Percentiles rank a stretch among this genome's conserved stretches.
Conservation (phyloP, 1,140 invertebrate genomes). For the Cydia amplana region DNA sequence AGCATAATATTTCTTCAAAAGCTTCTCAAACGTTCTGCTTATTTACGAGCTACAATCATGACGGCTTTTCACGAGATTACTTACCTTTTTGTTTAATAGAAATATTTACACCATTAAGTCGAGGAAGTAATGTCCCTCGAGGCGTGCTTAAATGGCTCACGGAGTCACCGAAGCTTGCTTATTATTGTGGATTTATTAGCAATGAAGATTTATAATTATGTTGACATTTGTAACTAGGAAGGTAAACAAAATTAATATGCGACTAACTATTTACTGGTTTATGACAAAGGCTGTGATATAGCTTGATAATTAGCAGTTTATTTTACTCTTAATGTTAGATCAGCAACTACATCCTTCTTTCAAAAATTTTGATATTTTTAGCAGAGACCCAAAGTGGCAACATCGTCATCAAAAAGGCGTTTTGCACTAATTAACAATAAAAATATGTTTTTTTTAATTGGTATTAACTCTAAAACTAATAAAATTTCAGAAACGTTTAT, state of each 20-base stretch:
- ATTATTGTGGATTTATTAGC: background rate
- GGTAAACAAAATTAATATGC: background rate
- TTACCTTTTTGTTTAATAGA: constrained; percentile 13
- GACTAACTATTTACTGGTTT: too few species aligned
- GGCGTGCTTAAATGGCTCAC: constrained; percentile 1
- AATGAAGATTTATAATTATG: background rate
- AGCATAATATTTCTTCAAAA: background rate
- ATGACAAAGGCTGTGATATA: too few species aligned
- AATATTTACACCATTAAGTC: constrained; percentile 19
- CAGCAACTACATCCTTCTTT: too few species aligned
- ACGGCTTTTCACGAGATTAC: background rate
- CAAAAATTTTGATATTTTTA: too few species aligned
- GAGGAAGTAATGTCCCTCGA: constrained; percentile 10
- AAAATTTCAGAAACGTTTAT: too few species aligned
- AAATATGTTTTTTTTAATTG: too few species aligned
- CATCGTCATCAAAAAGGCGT: too few species aligned
- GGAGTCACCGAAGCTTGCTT: constrained; percentile 13
- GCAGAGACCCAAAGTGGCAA: too few species aligned
- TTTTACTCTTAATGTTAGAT: background rate
- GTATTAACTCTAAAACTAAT: too few species aligned
- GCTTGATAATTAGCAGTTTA: background rate
- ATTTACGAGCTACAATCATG: constrained; percentile 13
- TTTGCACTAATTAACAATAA: too few species aligned
- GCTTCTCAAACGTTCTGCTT: background rate
- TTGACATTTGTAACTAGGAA: background rate